Percentiles rank a stretch among this genome's conserved stretches.
Conservation (phyloP, 2,797 vertebrate genomes). For the Enteromius unitaeniatus region DNA sequence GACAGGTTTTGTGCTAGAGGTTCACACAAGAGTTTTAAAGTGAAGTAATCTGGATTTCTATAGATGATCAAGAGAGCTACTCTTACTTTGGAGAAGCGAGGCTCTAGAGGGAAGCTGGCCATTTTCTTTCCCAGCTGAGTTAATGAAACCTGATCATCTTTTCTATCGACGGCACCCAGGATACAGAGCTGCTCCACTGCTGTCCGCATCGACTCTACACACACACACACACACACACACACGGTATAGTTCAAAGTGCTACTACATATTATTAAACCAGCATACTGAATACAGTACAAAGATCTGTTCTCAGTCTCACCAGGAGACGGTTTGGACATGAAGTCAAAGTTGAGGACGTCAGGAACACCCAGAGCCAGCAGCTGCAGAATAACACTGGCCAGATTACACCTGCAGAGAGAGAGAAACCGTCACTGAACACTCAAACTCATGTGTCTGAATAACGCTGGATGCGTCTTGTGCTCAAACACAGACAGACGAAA, state of each 20-base stretch:
- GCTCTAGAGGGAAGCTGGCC: slow-evolving; percentile 94
- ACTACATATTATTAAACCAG: not conserved
- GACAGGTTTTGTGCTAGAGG: too few relatives aligned
- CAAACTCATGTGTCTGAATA: not conserved
- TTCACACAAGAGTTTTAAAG: not conserved
- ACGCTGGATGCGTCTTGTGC: not conserved
- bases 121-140: slow-evolving; percentile 93
- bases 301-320: slow-evolving; percentile 74
- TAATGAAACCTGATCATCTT: slow-evolving; percentile 84
- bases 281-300: not conserved
- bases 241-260: not conserved
- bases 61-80: not conserved
- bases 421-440: not conserved
- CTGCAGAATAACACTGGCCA: slow-evolving; percentile 91
- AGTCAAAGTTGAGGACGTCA: slow-evolving; percentile 94
- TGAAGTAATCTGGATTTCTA: not conserved
- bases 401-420: slow-evolving; percentile 86
- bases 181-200: slow-evolving; percentile 89
- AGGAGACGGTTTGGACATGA: slow-evolving; percentile 95
- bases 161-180: slow-evolving; percentile 88
- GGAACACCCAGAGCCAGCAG: slow-evolving; percentile 92
- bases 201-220: slow-evolving; percentile 85
- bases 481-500: not conserved
- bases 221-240: not conserved
- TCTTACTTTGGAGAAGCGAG: slow-evolving; percentile 92